Evolutionary conservation across 2,113 vertebrate species (phyloP), one percentile per base, ranked within the genome.

Genomic region (Pagrus major): DNA sequence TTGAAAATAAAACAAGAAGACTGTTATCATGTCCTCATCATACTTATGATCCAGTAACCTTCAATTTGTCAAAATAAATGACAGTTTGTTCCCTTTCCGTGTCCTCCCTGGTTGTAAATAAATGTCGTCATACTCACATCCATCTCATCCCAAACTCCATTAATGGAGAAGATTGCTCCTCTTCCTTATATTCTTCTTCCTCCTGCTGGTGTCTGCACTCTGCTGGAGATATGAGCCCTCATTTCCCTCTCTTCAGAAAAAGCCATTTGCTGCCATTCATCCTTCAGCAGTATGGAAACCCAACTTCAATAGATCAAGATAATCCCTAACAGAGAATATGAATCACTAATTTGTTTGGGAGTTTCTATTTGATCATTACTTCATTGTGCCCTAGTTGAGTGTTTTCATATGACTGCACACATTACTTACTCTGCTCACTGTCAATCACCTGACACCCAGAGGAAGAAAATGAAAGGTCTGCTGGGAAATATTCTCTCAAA

Each of bases 271-370:
- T 29, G 41, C 44, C 73, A 79, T 84, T 86, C 61, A 85, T 65
- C 47, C 44, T 11, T 68, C 71, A 35, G 71, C 56, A 14, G n/a
- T 81, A 46, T 74, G 75, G 64, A 75, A 88, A 79, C 47, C 44
- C 31, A 42, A 71, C 78, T 83, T 88, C 54, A 76, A 73, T 71
- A 86, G 80, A 88, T 86, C n/a, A 76, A 75, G 72, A 89, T 86
- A 88, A 85, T 88, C 87, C 81, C 76, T 42, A 69, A 46, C 76
- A 51, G 49, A 41, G 60, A 81, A 55, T 67, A 37, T 58, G 78
- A 89, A 75, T 71, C 1, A 2, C 23, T 84, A 46, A 84, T 86
- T 86, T 65, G 81, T 78, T 83, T 81, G 64, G 47, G 69, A 68
- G 60, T 81, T 78, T 81, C 66, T 63, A 27, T 85, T 85, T 87